Conservation (phyloP, 2,888 invertebrate genomes). For the Drosophila mayaguana region DNA sequence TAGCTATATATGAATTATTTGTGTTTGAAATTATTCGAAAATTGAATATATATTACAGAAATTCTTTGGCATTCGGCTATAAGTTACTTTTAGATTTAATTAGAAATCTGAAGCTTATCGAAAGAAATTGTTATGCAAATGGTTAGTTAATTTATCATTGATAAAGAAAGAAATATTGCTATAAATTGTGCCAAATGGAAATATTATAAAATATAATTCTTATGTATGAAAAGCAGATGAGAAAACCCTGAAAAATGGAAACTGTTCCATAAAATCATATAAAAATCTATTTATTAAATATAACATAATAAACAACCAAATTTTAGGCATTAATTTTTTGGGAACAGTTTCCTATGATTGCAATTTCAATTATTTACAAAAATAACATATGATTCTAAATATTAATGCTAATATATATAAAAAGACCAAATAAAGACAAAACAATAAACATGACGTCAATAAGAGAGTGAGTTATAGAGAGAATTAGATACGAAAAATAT, state of each 20-base stretch:
- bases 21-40: constrained; percentile 21
- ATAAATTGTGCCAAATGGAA: constrained; percentile 27
- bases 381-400: constrained; percentile 8
- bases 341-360: constrained; percentile 22
- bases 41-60: constrained; percentile 28
- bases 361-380: constrained; percentile 14
- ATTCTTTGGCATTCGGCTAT: constrained; percentile 52
- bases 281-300: not conserved
- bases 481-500: not conserved
- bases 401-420: constrained; percentile 1
- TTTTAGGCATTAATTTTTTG: not conserved
- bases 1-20: constrained; percentile 26
- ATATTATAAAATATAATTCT: constrained; percentile 12
- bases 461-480: not conserved
- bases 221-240: constrained; percentile 36
- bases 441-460: constrained; percentile 5
- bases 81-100: constrained; percentile 46
- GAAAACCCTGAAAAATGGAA: constrained; percentile 26
- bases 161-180: constrained; percentile 27
- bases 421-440: not conserved
- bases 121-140: constrained; percentile 54
- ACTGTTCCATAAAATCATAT: constrained; percentile 24
- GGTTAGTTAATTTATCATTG: constrained; percentile 37
- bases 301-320: not conserved
- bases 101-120: constrained; percentile 59